Conservation (phyloP, 2,797 vertebrate genomes). For the Fistularia commersonii region DNA sequence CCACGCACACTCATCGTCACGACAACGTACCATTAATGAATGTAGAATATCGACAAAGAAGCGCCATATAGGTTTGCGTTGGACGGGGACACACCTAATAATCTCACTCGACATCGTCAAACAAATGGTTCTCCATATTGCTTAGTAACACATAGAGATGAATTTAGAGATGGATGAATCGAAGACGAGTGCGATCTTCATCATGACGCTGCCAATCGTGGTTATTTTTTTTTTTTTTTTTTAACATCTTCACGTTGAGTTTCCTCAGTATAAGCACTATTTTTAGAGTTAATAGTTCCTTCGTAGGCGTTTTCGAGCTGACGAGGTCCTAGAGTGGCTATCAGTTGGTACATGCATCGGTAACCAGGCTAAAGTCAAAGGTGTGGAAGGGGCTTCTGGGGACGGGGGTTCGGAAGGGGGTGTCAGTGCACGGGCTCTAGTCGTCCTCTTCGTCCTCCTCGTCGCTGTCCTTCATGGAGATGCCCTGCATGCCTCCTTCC, state of each 20-base stretch:
- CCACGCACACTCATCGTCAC: constrained; percentile 84
- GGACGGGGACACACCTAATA: constrained; percentile 93
- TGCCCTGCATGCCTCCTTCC: constrained; percentile 95
- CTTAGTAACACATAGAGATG: constrained; percentile 98
- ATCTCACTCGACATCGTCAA: constrained; percentile 93
- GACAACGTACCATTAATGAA: constrained; percentile 90
- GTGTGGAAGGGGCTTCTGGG: constrained; percentile 45
- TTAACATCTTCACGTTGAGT: constrained; percentile 57
- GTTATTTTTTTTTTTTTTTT: no score
- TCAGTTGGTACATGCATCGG: constrained; percentile 98
- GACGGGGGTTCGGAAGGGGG: constrained; percentile 5
- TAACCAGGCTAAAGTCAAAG: constrained; percentile 88
- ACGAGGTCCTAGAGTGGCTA: constrained; percentile 97
- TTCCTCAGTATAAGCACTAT: constrained; percentile 78
- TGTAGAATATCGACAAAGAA: constrained; percentile 94
- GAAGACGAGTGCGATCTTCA: constrained; percentile 90
- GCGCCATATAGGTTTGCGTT: constrained; percentile 92
- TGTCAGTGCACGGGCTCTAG: constrained; percentile 72
- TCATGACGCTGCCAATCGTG: constrained; percentile 92
- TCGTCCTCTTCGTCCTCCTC: constrained; percentile 97
- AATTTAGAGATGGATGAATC: constrained; percentile 88
- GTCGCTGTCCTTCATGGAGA: constrained; percentile 99
- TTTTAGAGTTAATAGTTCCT: constrained; percentile 87
- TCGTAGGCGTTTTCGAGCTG: constrained; percentile 91
- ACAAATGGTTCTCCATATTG: constrained; percentile 99